Conservation (phyloP, 1,140 invertebrate species). For the Drosophila dunni region DNA sequence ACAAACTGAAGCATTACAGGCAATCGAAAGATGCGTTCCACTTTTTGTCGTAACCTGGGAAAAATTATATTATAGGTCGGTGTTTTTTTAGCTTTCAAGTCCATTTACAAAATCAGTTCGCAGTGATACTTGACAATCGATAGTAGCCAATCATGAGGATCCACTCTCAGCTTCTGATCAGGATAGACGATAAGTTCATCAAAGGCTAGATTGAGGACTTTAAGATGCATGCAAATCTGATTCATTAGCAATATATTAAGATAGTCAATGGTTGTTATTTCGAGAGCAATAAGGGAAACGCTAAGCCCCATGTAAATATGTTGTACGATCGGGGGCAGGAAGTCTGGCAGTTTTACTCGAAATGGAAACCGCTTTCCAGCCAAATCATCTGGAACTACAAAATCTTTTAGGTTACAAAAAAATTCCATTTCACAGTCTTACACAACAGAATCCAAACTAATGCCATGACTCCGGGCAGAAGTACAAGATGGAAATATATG, state of each 20-base stretch:
- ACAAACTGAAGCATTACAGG: constrained; percentile 70
- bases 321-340: constrained; percentile 27
- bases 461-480: constrained; percentile 42
- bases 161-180: not conserved
- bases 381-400: constrained; percentile 56
- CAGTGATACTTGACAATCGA: constrained; percentile 68
- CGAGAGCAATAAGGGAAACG: constrained; percentile 51
- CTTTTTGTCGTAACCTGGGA: constrained; percentile 55
- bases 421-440: constrained; percentile 10
- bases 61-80: not conserved
- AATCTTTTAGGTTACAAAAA: not conserved
- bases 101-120: constrained; percentile 55
- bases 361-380: constrained; percentile 68
- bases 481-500: constrained; percentile 58
- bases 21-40: constrained; percentile 61
- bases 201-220: constrained; percentile 66
- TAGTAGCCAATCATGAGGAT: constrained; percentile 42
- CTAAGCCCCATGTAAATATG: constrained; percentile 61
- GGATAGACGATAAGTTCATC: constrained; percentile 34
- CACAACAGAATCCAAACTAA: constrained; percentile 52
- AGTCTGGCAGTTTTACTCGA: constrained; percentile 55
- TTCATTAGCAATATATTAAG: constrained; percentile 72
- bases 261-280: constrained; percentile 61
- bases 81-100: too few species aligned
- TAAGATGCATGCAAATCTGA: constrained; percentile 71